phyloP scores from a whole-genome alignment of 2,113 vertebrate genomes.

The Pseudopodoces humilis region DNA sequence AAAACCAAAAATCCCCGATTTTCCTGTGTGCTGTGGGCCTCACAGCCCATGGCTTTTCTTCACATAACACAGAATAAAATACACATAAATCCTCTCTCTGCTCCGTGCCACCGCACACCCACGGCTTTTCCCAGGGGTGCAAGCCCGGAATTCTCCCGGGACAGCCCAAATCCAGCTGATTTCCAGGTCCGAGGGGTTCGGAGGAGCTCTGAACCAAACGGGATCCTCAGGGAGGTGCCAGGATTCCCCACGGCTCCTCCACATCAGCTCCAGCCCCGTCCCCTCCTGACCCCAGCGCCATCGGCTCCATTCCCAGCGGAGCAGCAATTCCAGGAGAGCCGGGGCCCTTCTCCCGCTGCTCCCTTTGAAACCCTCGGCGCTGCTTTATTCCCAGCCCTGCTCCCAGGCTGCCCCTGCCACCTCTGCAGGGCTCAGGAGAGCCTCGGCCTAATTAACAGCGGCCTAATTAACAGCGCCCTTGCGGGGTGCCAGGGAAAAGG shows the following conservation, averaged over 20 bases:
- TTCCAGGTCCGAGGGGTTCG: background rate
- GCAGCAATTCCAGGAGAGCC: background rate
- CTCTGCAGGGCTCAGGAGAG: background rate
- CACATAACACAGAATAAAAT: background rate
- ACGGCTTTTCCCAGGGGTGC: background rate
- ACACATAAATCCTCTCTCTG: background rate
- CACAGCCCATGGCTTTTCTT: background rate
- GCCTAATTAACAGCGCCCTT: background rate
- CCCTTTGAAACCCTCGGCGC: background rate
- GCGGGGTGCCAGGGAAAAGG: background rate
- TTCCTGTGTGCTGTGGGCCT: background rate
- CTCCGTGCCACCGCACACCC: background rate
- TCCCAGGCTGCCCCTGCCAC: background rate
- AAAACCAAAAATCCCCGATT: background rate
- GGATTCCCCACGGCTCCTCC: background rate
- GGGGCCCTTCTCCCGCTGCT: background rate
- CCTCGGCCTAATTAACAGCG: constrained; percentile 22
- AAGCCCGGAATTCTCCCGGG: background rate
- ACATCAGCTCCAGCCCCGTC: background rate
- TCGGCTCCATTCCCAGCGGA: background rate
- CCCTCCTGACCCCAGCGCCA: background rate
- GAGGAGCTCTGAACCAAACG: background rate
- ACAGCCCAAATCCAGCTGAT: background rate
- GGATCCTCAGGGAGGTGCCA: background rate
- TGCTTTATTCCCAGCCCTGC: background rate